Evolutionary conservation across 1,140 invertebrate genomes (phyloP).

Genomic region (Microplitis demolitor): DNA sequence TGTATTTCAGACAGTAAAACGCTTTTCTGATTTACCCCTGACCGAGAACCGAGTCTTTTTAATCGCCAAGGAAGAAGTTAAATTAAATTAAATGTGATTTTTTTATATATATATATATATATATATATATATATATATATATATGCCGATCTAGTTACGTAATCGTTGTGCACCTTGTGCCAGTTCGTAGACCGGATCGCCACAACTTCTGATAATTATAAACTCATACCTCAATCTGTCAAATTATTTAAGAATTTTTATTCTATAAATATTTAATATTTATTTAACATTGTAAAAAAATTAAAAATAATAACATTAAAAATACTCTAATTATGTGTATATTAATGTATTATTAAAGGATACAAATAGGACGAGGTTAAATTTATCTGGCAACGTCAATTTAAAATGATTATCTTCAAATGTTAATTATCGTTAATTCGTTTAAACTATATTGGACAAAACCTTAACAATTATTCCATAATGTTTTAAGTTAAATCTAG

Average conservation of each 20-base stretch:
- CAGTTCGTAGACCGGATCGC: conserved; percentile 30
- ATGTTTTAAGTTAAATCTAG: neutral
- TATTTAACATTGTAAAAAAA: neutral
- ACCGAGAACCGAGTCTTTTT: neutral
- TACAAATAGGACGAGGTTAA: neutral
- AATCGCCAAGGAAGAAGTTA: conserved; percentile 28
- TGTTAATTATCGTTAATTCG: neutral
- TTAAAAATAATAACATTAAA: neutral
- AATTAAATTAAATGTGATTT: neutral
- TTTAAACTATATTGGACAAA: neutral
- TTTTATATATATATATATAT: neutral
- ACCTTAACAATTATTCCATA: neutral
- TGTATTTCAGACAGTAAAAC: too few species aligned
- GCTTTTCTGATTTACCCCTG: neutral
- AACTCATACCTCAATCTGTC: neutral
- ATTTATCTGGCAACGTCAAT: too few species aligned
- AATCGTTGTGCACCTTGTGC: conserved; percentile 30
- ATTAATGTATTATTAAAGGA: neutral
- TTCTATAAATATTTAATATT: neutral
- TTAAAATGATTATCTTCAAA: too few species aligned
- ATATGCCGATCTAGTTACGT: conserved; percentile 32
- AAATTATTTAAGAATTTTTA: neutral
- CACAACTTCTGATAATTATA: neutral
- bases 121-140: too few species aligned
- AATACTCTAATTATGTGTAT: neutral